These are phyloP conservation scores for Dendronephthya gigantea DNA, from an alignment of 64 coral and sea anemone genomes.

Conservation along the genomic window DNA sequence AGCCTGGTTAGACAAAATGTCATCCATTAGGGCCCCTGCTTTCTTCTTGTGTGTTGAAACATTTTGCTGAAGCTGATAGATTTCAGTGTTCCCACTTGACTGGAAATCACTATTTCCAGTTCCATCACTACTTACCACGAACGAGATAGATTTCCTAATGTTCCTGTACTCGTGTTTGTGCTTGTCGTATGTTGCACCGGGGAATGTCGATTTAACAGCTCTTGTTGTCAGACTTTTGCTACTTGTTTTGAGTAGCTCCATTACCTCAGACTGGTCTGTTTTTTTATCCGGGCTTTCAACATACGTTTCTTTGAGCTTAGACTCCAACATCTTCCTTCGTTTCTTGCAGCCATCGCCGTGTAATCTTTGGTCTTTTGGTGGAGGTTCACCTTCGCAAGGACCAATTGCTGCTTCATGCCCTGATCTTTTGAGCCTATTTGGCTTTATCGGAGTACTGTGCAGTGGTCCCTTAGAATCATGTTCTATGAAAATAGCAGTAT, in stretches of 20 bases:
- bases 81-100: neutral
- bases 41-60: neutral
- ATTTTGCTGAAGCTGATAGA: neutral
- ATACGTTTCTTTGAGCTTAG: neutral
- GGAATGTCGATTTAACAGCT: neutral
- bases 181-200: neutral
- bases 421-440: too few relatives aligned
- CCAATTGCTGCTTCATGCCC: neutral
- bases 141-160: neutral
- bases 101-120: neutral
- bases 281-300: neutral
- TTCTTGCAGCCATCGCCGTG: neutral
- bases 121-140: too few relatives aligned
- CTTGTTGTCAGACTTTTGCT: conserved; percentile 4
- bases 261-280: neutral
- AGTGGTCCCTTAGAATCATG: too few relatives aligned
- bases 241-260: neutral
- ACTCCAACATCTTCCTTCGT: neutral
- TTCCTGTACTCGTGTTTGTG: neutral
- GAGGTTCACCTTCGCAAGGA: neutral
- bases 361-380: neutral
- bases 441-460: too few relatives aligned
- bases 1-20: neutral
- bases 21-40: neutral
- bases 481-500: too few relatives aligned